Base-by-base conservation (phyloP, 30 jellyfish, hydroid and myxozoan genomes). In the Nemopilema nomurai region DNA sequence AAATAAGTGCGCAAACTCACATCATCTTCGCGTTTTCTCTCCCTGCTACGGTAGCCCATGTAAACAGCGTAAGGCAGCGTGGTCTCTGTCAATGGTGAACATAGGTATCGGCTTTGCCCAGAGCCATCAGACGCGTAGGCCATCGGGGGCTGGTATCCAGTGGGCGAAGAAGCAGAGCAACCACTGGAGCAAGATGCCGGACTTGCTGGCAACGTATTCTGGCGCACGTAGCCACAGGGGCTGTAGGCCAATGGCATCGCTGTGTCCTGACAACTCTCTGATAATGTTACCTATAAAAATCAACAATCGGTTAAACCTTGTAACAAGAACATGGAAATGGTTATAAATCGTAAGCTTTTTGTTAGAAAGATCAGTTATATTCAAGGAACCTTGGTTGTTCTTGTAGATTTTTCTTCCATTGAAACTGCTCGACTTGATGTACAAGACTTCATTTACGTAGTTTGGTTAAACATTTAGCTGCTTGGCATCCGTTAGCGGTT, bases 101-200 rank as follows among this genome's bases (percentile, higher is more conserved):
- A 28, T 24, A 51, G 53, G 69, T 80, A 68, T 18, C 71, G 76
- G 0, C 64, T 49, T 19, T 71, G 86, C 16, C 65, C 76, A 51
- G 75, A 76, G 13, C 62, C 30, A 1, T 53, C 86, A 52, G 62
- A 1, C 16, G 19, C 30, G 41, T 80, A 73, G 21, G 93, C 51
- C 82, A 50, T 28, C 1, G 87, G 87, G 33, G 77, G 82, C 83
- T 84, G 93, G 85, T 67, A 84, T 57, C 83, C 83, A 72, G 74
- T 71, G 25, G 92, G 81, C 17, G 91, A 83, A 26, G 93, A 73
- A 49, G 82, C 87, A 62, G 92, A 83, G 79, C 87, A 64, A 22
- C 85, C 77, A 51, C 93, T 84, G 9, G 87, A 84, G 51, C 87
- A 62, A 62, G 93, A 84, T 67, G 90, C 90, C 27, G 93, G 93